These are phyloP conservation scores for Tineola bisselliella DNA, from an alignment of 2,888 invertebrate genomes.

Conservation along the genomic window DNA sequence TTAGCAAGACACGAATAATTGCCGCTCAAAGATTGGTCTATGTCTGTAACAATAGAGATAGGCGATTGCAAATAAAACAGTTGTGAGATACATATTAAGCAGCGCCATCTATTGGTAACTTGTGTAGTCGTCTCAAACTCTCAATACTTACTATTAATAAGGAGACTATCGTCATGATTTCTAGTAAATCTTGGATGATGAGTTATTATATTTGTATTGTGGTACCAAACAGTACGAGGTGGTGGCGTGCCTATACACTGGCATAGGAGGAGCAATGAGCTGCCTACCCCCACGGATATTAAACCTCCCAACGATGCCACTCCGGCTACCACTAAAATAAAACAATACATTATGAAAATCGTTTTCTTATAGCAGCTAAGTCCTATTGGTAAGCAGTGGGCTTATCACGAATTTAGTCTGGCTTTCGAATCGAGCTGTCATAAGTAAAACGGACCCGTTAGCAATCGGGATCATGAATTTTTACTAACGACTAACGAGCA, in stretches of 20 bases:
- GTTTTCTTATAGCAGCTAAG: no score
- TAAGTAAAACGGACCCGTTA: no score
- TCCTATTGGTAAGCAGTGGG: no score
- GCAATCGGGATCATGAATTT: no score
- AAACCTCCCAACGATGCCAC: constrained; percentile 70
- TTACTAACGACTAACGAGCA: no score
- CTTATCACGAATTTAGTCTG: no score
- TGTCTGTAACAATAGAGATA: constrained; percentile 34
- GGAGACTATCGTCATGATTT: constrained; percentile 33
- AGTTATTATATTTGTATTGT: constrained; percentile 36
- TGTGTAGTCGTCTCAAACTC: constrained; percentile 20
- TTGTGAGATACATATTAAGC: constrained; percentile 18
- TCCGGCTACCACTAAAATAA: constrained; percentile 65
- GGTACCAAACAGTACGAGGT: constrained; percentile 38
- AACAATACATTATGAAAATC: no score
- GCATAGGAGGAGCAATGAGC: constrained; percentile 48
- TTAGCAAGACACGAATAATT: constrained; percentile 84
- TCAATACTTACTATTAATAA: constrained; percentile 30
- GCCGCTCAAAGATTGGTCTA: constrained; percentile 72
- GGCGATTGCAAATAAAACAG: background rate
- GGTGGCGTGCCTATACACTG: constrained; percentile 34
- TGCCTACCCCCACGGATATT: constrained; percentile 51
- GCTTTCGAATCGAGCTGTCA: no score
- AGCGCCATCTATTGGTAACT: constrained; percentile 19
- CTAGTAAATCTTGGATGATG: constrained; percentile 34